Evolutionary conservation across 2,113 vertebrate species (phyloP), one percentile per base, ranked within the genome.

Genomic region (Megalops atlanticus): DNA sequence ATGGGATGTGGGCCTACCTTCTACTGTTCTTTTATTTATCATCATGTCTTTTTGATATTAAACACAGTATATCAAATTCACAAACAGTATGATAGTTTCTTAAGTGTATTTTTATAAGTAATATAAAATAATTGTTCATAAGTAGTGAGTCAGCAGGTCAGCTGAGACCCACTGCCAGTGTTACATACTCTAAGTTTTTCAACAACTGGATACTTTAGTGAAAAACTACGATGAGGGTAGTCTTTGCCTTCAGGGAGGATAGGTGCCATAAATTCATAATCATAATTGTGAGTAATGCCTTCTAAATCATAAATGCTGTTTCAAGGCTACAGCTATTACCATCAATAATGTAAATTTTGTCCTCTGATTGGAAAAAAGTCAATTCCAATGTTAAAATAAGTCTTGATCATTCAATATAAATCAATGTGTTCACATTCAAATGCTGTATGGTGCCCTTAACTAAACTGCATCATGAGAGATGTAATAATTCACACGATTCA

Each of bases 401-500:
- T 64, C 58, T 64, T 64, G 58, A 64, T 64, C 58, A 64, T 31
- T 64, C 24, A 64, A 64, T 64, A 24, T 64, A 64, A 64, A 64
- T 64, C 58, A 64, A 64, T 64, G 58, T 64, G 58, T 64, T 64
- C 11, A n/a, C 58, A 64, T 64, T 64, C 31, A 64, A n/a, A n/a
- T n/a, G n/a, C n/a, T n/a, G 31, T 64, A 64, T 8, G n/a, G n/a
- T n/a, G 8, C 58, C 31, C n/a, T 64, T 64, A 64, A 11, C 58
- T 64, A n/a, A 58, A n/a, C 52, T 58, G 6, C n/a, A 24, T 58
- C 52, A 58, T 24, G n/a, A 58, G 52, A 10, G 24, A 64, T 64
- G 58, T 64, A 64, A 64, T 64, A n/a, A 64, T 64, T 64, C 58
- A 64, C 52, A n/a, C 12, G 58, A 64, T 64, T 64, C 31, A 64